These are phyloP conservation scores for Megalops cyprinoides DNA, from an alignment of 2,797 vertebrate species.

Conservation along the genomic window DNA sequence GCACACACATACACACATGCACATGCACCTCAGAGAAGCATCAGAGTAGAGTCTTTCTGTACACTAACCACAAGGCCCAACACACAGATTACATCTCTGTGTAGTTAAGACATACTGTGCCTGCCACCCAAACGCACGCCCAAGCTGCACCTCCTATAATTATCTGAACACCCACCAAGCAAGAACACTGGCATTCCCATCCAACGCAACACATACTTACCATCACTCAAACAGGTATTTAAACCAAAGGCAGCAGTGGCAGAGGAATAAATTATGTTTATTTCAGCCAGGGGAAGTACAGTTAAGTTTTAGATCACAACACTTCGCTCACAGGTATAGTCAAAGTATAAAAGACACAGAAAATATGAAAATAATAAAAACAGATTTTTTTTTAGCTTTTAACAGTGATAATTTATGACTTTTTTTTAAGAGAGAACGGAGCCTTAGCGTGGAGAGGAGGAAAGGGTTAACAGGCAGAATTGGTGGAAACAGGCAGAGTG, in stretches of 20 bases:
- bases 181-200: background rate
- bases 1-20: too few relatives aligned
- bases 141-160: slow-evolving; percentile 1
- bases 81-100: too few relatives aligned
- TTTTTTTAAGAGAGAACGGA: background rate
- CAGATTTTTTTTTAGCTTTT: background rate
- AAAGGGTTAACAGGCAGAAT: background rate
- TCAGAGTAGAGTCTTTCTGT: too few relatives aligned
- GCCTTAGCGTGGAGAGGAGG: background rate
- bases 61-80: background rate
- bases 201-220: background rate
- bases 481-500: background rate
- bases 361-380: background rate
- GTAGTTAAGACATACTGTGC: too few relatives aligned
- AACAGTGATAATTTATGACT: background rate
- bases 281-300: background rate
- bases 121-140: background rate
- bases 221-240: background rate
- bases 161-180: background rate
- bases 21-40: too few relatives aligned
- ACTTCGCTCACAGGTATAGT: background rate
- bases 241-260: background rate
- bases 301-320: background rate
- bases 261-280: background rate
- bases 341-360: too few relatives aligned